phyloP scores from a whole-genome alignment of 2,797 vertebrate species.

The Trachops cirrhosus region DNA sequence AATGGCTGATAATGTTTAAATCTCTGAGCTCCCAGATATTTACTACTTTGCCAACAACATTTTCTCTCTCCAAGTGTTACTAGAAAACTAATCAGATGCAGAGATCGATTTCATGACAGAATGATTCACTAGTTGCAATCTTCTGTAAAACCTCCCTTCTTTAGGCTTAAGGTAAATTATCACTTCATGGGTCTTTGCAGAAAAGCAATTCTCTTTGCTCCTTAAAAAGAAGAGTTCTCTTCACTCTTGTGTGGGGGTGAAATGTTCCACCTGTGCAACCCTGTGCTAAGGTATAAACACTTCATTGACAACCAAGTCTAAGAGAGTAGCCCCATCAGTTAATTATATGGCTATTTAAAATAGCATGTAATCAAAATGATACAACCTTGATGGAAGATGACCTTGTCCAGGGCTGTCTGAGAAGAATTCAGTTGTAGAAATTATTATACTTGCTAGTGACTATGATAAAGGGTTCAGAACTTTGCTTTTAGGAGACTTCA shows the following conservation, averaged over 20 bases:
- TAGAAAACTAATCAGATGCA: constrained; percentile 59
- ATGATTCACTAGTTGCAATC: constrained; percentile 62
- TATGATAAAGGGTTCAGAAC: background rate
- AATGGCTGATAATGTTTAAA: constrained; percentile 68
- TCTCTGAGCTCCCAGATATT: constrained; percentile 56
- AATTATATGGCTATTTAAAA: background rate
- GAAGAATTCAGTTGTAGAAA: background rate
- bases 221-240: constrained; percentile 7
- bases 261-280: background rate
- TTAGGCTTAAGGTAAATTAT: constrained; percentile 43
- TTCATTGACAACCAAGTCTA: background rate
- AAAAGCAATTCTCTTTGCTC: constrained; percentile 30
- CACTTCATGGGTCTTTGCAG: constrained; percentile 39
- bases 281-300: background rate
- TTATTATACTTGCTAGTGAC: background rate
- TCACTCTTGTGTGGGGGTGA: background rate
- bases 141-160: constrained; percentile 35
- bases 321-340: background rate
- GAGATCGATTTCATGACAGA: constrained; percentile 63
- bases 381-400: background rate
- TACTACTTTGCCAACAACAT: constrained; percentile 68
- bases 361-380: background rate
- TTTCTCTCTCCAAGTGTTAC: constrained; percentile 69
- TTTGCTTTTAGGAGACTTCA: background rate
- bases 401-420: background rate